phyloP scores from a whole-genome alignment of 2,797 vertebrate species.

The Morus bassanus region DNA sequence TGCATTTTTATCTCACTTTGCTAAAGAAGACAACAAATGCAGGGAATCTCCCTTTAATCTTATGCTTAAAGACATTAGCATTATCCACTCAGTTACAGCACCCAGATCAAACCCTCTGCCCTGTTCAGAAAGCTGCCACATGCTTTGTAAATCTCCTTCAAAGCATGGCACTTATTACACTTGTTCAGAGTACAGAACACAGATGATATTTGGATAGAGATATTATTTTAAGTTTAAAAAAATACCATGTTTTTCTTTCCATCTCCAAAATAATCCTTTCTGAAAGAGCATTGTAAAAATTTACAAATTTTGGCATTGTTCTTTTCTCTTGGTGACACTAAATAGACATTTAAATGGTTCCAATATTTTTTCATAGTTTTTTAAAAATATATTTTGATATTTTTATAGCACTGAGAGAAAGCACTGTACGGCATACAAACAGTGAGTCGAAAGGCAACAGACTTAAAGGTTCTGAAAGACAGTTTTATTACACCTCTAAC shows the following conservation, averaged over 20 bases:
- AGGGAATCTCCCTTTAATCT: slow-evolving; percentile 40
- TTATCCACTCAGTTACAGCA: background rate
- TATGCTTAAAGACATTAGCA: background rate
- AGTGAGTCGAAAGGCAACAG: background rate
- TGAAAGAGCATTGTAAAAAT: background rate
- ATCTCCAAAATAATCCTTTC: background rate
- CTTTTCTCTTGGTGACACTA: background rate
- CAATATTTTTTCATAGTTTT: background rate
- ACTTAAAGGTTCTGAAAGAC: background rate
- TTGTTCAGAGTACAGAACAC: background rate
- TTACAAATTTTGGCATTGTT: background rate
- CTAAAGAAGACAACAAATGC: background rate
- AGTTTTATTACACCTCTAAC: background rate
- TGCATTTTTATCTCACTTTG: background rate
- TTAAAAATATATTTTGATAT: background rate
- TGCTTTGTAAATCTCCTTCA: background rate
- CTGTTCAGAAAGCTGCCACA: background rate
- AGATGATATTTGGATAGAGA: background rate
- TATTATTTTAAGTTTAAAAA: background rate
- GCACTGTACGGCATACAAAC: background rate
- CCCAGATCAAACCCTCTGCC: background rate
- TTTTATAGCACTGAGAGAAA: background rate
- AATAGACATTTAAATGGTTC: background rate
- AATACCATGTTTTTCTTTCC: background rate
- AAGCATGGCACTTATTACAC: background rate